These are phyloP conservation scores for Zaprionus kolodkinae DNA, from an alignment of 1,140 invertebrate species.

Conservation along the genomic window DNA sequence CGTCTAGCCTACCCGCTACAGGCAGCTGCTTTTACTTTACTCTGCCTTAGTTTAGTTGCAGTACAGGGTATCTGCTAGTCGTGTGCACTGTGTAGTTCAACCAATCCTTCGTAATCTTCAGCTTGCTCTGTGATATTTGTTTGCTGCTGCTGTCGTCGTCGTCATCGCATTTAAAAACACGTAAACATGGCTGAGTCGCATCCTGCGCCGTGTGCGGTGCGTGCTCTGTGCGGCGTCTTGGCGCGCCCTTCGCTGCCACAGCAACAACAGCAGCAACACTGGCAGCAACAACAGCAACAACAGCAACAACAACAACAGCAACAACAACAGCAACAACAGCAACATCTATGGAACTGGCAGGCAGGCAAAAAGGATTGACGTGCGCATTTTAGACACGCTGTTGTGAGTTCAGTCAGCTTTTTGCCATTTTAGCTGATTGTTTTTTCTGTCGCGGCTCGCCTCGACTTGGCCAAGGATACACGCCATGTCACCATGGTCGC, in stretches of 20 bases:
- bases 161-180: slow-evolving; percentile 40
- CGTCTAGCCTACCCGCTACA: no score
- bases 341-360: background rate
- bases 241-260: background rate
- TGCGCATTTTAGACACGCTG: slow-evolving; percentile 73
- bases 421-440: slow-evolving; percentile 78
- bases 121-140: slow-evolving; percentile 12
- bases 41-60: background rate
- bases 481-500: slow-evolving; percentile 47
- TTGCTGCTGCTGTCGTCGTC: slow-evolving; percentile 13
- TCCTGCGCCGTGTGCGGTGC: slow-evolving; percentile 4
- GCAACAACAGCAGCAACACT: background rate
- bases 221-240: slow-evolving; percentile 8
- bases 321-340: slow-evolving; percentile 14
- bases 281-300: background rate
- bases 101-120: slow-evolving; percentile 10
- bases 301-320: background rate
- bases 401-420: slow-evolving; percentile 60
- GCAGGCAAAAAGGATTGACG: slow-evolving; percentile 66
- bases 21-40: background rate
- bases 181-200: slow-evolving; percentile 19
- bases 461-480: slow-evolving; percentile 22
- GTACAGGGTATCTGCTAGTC: background rate
- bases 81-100: background rate
- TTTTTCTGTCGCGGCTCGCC: slow-evolving; percentile 47